Evolutionary conservation across 2,113 vertebrate species (phyloP).

Genomic region (Gambusia affinis): DNA sequence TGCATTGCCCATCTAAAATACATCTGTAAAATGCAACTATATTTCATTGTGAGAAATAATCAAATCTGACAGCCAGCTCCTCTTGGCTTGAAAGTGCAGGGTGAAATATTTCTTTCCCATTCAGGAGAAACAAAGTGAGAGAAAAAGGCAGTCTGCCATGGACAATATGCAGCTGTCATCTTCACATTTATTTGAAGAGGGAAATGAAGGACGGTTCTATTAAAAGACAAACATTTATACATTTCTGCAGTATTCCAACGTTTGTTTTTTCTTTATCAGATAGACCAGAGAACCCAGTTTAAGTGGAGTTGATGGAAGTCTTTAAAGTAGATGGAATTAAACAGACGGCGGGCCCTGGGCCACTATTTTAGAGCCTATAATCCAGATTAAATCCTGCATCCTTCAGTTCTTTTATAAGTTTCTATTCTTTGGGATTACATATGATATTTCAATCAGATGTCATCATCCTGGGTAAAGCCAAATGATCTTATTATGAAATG

Average conservation of each 20-base stretch:
- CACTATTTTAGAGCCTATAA: slow-evolving; percentile 72
- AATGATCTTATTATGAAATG: slow-evolving; percentile 59
- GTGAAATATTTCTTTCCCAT: slow-evolving; percentile 45
- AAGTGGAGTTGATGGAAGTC: slow-evolving; percentile 45
- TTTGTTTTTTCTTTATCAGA: slow-evolving; percentile 43
- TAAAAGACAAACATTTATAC: slow-evolving; percentile 52
- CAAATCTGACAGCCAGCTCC: slow-evolving; percentile 33
- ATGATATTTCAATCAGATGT: slow-evolving; percentile 73
- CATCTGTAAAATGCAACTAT: slow-evolving; percentile 52
- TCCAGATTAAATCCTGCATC: slow-evolving; percentile 73
- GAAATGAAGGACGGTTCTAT: slow-evolving; percentile 50
- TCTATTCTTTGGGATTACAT: slow-evolving; percentile 62
- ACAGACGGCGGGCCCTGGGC: slow-evolving; percentile 61
- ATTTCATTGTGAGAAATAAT: slow-evolving; percentile 58
- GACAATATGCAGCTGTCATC: slow-evolving; percentile 43
- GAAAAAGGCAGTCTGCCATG: slow-evolving; percentile 16
- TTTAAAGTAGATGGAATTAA: slow-evolving; percentile 55
- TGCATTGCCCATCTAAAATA: slow-evolving; percentile 53
- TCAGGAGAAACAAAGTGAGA: slow-evolving; percentile 23
- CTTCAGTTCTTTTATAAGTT: slow-evolving; percentile 56
- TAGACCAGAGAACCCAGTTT: slow-evolving; percentile 47
- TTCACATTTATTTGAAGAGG: slow-evolving; percentile 52
- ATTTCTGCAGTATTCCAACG: slow-evolving; percentile 33
- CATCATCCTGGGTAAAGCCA: slow-evolving; percentile 72
- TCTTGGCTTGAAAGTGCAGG: slow-evolving; percentile 16